Base-by-base conservation (phyloP, 2,888 invertebrate genomes). In the Alcis repandata region DNA sequence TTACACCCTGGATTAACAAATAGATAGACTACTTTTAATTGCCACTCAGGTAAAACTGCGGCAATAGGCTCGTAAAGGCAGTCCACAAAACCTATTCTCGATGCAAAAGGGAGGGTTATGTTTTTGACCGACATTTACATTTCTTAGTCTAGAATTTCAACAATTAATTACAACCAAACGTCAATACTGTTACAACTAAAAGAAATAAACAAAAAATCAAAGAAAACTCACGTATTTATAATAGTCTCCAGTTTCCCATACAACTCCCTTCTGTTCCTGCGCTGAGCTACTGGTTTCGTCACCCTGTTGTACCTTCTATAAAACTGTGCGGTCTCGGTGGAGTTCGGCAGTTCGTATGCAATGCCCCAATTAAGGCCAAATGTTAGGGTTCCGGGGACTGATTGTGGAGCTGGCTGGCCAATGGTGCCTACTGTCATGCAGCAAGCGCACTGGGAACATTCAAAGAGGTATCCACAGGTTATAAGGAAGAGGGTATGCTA, bases 281-380 rank as follows among this genome's bases (percentile, higher is more conserved):
- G 91, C 78, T 95, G 94, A 38, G 95, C 85, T 17, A 93, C 77
- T 0, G 94, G 92, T 60, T 91, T 92, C 41, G 78, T 79, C 0
- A 77, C 65, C 7, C 83, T 82, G 36, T 83, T 77, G 62, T 87
- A 84, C n/a, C 72, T 76, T 41, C 82, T 80, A 57, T 85, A 88
- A 48, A 89, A 87, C 2, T 62, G 70, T 0, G 89, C 68, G 0
- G 94, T 94, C 78, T 94, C 94, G 0, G 94, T 94, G 19, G 91
- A 87, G 67, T 95, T 95, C 0, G 95, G 95, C 60, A 95, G 82
- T 71, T 95, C 90, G 69, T 96, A 96, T 0, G 96, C 95, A 38
- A 96, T 95, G 58, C 95, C 96, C 96, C 96, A 96, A 80, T 96
- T 96, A 38, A 96, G 82, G 0, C 95, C 96, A 82, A 95, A 95